phyloP scores from a whole-genome alignment of 30 jellyfish, hydroid and myxozoan genomes.

The Aurelia sp. region DNA sequence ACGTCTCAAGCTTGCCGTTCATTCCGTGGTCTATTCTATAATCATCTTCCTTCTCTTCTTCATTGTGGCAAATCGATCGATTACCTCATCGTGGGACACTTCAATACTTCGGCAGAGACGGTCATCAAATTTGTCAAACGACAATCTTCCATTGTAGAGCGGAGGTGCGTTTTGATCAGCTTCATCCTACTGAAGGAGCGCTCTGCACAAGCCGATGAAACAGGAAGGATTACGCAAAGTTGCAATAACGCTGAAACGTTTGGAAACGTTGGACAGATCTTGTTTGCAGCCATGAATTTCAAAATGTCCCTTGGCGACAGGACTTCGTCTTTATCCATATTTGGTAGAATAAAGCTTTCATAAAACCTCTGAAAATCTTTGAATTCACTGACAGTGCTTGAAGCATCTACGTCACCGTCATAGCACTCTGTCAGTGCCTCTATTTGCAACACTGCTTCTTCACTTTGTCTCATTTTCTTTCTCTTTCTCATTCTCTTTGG shows the following conservation, averaged over 20 bases:
- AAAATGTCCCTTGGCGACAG: constrained; percentile 6
- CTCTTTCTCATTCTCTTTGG: constrained; percentile 4
- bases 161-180: constrained; percentile 7
- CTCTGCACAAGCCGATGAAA: constrained; percentile 11
- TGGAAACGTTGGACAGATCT: background rate
- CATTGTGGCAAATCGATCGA: too few relatives aligned
- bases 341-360: too few relatives aligned
- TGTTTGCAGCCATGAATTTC: constrained; percentile 1
- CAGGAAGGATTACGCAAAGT: background rate
- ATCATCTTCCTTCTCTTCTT: too few relatives aligned
- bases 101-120: background rate
- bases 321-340: background rate
- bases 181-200: constrained; percentile 16
- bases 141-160: background rate
- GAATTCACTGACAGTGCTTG: constrained; percentile 10
- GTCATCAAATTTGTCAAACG: constrained; percentile 6
- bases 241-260: background rate
- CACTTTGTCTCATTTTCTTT: too few relatives aligned
- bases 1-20: too few relatives aligned
- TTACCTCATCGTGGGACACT: background rate
- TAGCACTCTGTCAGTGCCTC: background rate
- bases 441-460: constrained; percentile 20
- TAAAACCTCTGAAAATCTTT: constrained; percentile 5
- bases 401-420: background rate
- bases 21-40: too few relatives aligned